Evolutionary conservation across 35 echinoderm and acorn worm genomes (phyloP).

Genomic region (Patiria miniata): DNA sequence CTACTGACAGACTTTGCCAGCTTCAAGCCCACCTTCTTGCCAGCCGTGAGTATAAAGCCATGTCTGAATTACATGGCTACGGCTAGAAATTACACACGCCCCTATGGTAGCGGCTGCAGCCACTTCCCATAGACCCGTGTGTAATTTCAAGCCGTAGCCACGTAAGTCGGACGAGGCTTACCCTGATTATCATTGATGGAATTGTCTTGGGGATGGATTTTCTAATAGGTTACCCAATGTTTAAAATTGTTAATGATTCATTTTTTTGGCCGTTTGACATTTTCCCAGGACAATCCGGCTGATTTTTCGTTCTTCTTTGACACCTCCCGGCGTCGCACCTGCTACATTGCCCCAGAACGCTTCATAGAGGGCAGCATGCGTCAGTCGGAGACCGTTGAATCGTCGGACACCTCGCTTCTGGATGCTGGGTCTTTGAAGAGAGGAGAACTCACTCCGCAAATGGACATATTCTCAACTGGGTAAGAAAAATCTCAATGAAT

Average conservation of each 20-base stretch:
- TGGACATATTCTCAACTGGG: slow-evolving; percentile 92
- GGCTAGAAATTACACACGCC: too few species aligned
- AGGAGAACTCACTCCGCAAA: slow-evolving; percentile 84
- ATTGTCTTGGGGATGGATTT: too few species aligned
- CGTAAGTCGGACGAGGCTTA: too few species aligned
- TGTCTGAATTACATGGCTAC: too few species aligned
- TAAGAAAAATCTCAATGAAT: neutral
- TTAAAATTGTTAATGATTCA: too few species aligned
- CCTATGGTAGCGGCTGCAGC: too few species aligned
- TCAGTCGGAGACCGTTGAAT: slow-evolving; percentile 43
- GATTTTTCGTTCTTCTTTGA: slow-evolving; percentile 98
- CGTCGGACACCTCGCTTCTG: slow-evolving; percentile 61
- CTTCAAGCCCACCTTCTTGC: slow-evolving; percentile 94
- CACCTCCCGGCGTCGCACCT: slow-evolving; percentile 89
- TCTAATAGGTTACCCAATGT: too few species aligned
- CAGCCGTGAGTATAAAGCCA: slow-evolving; percentile 69
- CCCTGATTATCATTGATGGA: too few species aligned
- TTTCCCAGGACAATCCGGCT: slow-evolving; percentile 85
- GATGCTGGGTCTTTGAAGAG: slow-evolving; percentile 50
- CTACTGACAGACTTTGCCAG: slow-evolving; percentile 97
- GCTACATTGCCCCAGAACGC: slow-evolving; percentile 94
- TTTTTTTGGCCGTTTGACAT: neutral
- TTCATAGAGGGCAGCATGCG: slow-evolving; percentile 83
- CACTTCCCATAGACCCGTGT: too few species aligned
- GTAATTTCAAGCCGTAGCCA: too few species aligned